phyloP scores from a whole-genome alignment of 2,888 invertebrate species.

The Erebia epiphron region DNA sequence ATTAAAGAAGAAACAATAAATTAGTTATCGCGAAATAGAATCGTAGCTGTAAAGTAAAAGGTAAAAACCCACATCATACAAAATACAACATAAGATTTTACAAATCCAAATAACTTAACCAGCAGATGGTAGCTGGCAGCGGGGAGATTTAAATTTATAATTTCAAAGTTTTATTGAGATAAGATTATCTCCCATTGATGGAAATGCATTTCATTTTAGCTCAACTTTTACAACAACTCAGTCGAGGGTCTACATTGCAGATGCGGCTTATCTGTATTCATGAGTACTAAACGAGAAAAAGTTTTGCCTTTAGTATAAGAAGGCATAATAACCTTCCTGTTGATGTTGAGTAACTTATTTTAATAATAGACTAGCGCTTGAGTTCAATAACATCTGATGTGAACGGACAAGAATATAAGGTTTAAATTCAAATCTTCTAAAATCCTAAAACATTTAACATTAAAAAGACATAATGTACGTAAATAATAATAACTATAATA shows the following conservation, averaged over 20 bases:
- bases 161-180: not conserved
- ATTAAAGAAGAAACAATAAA: no score
- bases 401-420: not conserved
- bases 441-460: not conserved
- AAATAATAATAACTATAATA: not conserved
- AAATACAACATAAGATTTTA: not conserved
- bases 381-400: not conserved
- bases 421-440: not conserved
- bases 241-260: conserved; percentile 8
- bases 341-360: not conserved
- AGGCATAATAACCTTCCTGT: not conserved
- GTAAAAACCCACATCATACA: no score
- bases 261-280: conserved; percentile 19
- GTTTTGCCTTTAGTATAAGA: not conserved
- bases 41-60: no score
- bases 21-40: no score
- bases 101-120: not conserved
- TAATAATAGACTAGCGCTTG: not conserved
- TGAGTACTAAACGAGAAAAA: conserved; percentile 17
- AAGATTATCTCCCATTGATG: not conserved
- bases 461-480: not conserved
- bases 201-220: conserved; percentile 15
- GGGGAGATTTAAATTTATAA: not conserved
- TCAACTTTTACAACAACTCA: conserved; percentile 7
- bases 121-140: not conserved